Percentiles rank a stretch among this genome's conserved stretches.
These are phyloP conservation scores for Bombus breviceps DNA, from an alignment of 1,140 invertebrate genomes.

Conservation along the genomic window DNA sequence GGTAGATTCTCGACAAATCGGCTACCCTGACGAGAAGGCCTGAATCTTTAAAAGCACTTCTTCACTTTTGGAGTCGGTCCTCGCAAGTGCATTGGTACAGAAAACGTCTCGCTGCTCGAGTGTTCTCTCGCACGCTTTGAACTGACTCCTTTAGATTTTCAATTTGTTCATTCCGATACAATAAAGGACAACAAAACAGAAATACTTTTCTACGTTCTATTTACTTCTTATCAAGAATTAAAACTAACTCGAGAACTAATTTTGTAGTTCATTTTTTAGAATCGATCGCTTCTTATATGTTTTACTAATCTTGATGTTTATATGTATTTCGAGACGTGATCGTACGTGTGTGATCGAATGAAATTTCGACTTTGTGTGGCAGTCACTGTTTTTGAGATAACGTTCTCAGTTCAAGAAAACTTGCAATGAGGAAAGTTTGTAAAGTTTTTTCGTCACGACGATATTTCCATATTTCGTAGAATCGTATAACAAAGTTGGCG, in stretches of 20 bases:
- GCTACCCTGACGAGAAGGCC: background rate
- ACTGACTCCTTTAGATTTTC: background rate
- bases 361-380: background rate
- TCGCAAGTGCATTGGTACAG: background rate
- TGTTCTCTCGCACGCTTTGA: background rate
- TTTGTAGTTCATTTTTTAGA: background rate
- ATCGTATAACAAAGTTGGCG: too few species aligned
- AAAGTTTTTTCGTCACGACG: too few species aligned
- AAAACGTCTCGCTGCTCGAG: background rate
- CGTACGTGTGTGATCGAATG: background rate
- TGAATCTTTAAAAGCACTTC: constrained; percentile 16
- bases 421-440: too few species aligned
- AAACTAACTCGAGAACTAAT: background rate
- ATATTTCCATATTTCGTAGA: too few species aligned
- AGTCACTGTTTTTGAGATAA: too few species aligned
- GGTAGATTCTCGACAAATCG: constrained; percentile 8
- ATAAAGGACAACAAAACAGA: background rate
- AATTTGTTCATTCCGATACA: background rate
- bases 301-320: background rate
- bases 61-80: background rate
- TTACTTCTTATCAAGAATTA: background rate
- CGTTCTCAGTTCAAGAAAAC: too few species aligned
- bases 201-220: background rate
- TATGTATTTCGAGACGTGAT: background rate
- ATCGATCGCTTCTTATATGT: background rate